phyloP scores from a whole-genome alignment of 2,888 invertebrate species.

The Rhagophthalmus giganteus region DNA sequence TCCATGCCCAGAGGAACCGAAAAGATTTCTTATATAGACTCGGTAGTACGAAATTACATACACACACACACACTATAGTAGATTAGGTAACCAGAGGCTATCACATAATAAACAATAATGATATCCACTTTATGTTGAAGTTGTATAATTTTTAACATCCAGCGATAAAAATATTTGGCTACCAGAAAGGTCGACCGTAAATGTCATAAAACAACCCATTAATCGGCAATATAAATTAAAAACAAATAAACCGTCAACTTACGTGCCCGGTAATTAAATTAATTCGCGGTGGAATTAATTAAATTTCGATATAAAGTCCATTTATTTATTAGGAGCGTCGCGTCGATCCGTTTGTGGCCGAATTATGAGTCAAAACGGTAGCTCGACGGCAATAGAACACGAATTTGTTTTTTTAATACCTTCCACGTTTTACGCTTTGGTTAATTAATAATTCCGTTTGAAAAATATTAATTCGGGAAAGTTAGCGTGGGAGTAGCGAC shows the following conservation, averaged over 20 bases:
- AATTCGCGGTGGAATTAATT: slow-evolving; percentile 25
- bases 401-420: no score
- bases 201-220: slow-evolving; percentile 15
- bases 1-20: slow-evolving; percentile 17
- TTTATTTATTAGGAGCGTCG: no score
- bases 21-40: slow-evolving; percentile 14
- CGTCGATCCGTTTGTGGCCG: no score
- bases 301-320: no score
- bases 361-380: no score
- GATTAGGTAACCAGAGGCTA: slow-evolving; percentile 18
- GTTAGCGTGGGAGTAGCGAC: background rate
- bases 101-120: slow-evolving; percentile 21
- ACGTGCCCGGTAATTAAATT: slow-evolving; percentile 19
- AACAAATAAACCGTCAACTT: slow-evolving; percentile 24
- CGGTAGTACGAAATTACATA: slow-evolving; percentile 12
- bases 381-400: no score
- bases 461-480: background rate
- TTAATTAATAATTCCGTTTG: background rate
- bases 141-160: slow-evolving; percentile 8
- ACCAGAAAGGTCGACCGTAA: slow-evolving; percentile 12
- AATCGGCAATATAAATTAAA: slow-evolving; percentile 27
- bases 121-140: slow-evolving; percentile 14
- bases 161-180: slow-evolving; percentile 12
- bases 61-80: no score
- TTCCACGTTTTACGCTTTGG: no score